These are phyloP conservation scores for Isotomurus palustris DNA, from an alignment of 2,888 invertebrate species.

Conservation along the genomic window DNA sequence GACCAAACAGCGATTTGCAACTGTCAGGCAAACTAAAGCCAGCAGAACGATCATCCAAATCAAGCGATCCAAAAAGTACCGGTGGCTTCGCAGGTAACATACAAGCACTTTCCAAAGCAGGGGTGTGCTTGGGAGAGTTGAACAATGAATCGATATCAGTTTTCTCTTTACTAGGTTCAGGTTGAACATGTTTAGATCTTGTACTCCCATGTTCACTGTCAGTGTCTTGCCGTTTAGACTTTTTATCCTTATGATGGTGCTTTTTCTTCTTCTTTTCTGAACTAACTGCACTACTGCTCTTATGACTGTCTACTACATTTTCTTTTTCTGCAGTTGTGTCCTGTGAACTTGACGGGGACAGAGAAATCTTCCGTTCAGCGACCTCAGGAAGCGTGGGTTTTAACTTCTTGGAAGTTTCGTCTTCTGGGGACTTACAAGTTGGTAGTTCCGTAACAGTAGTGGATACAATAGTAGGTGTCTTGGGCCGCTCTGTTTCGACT, in stretches of 20 bases:
- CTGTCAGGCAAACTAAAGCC: too few relatives aligned
- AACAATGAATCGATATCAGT: slow-evolving; percentile 42
- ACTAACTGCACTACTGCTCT: too few relatives aligned
- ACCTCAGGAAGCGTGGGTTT: neutral
- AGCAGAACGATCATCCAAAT: too few relatives aligned
- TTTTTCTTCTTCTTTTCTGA: slow-evolving; percentile 76
- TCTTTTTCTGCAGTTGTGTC: neutral
- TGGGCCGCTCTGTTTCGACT: slow-evolving; percentile 35
- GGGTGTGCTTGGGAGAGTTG: slow-evolving; percentile 29
- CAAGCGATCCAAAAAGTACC: too few relatives aligned
- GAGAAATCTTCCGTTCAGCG: neutral
- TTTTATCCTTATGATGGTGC: slow-evolving; percentile 73
- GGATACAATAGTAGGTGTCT: slow-evolving; percentile 29
- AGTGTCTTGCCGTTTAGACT: slow-evolving; percentile 60
- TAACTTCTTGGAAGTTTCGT: neutral
- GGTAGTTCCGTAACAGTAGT: neutral
- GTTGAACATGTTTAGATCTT: slow-evolving; percentile 17
- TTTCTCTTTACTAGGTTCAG: slow-evolving; percentile 19
- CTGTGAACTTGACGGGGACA: neutral
- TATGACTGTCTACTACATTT: too few relatives aligned
- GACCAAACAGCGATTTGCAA: too few relatives aligned
- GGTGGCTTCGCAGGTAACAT: too few relatives aligned
- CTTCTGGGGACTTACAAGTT: too few relatives aligned
- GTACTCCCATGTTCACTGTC: slow-evolving; percentile 49
- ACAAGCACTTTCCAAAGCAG: slow-evolving; percentile 13